Percentiles rank a stretch among this genome's conserved stretches.
These are phyloP conservation scores for Hoplostethus mediterraneus DNA, from an alignment of 2,797 vertebrate genomes.

Conservation along the genomic window DNA sequence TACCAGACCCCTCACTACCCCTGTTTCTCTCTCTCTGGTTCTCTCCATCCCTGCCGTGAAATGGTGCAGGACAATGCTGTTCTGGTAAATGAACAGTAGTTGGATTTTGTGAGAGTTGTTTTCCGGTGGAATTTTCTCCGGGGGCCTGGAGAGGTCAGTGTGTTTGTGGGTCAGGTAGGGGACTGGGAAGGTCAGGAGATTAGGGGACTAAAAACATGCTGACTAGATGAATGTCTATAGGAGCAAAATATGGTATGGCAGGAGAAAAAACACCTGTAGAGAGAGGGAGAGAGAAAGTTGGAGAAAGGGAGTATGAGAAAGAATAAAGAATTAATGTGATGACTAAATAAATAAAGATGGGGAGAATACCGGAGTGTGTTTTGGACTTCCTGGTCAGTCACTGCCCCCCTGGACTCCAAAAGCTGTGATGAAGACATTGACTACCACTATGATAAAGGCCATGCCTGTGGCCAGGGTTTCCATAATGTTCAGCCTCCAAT, in stretches of 20 bases:
- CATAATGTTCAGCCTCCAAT: slow-evolving; percentile 85
- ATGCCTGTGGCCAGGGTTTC: slow-evolving; percentile 88
- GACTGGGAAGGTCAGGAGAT: slow-evolving; percentile 47
- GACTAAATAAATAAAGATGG: slow-evolving; percentile 24
- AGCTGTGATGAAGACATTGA: slow-evolving; percentile 92
- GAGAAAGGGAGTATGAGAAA: slow-evolving; percentile 1
- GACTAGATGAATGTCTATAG: slow-evolving; percentile 55
- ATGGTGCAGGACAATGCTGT: slow-evolving; percentile 55
- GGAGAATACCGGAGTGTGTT: slow-evolving; percentile 40
- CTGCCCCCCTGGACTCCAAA: slow-evolving; percentile 87
- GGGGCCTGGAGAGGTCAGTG: slow-evolving; percentile 71
- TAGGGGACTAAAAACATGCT: slow-evolving; percentile 63
- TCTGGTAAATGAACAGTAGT: slow-evolving; percentile 54
- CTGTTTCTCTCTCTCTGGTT: slow-evolving; percentile 53
- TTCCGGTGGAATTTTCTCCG: slow-evolving; percentile 72
- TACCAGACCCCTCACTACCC: slow-evolving; percentile 44
- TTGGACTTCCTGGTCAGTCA: slow-evolving; percentile 25
- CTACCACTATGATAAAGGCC: slow-evolving; percentile 90
- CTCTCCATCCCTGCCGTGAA: slow-evolving; percentile 13
- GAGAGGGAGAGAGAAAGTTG: slow-evolving; percentile 13
- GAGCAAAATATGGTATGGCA: slow-evolving; percentile 47
- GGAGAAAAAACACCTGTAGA: slow-evolving; percentile 40
- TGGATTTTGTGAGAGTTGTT: slow-evolving; percentile 48
- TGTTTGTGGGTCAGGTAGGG: slow-evolving; percentile 77
- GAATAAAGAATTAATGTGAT: slow-evolving; percentile 25